Evolutionary conservation across 2,888 invertebrate species (phyloP).

Genomic region (Cantharis nigra): DNA sequence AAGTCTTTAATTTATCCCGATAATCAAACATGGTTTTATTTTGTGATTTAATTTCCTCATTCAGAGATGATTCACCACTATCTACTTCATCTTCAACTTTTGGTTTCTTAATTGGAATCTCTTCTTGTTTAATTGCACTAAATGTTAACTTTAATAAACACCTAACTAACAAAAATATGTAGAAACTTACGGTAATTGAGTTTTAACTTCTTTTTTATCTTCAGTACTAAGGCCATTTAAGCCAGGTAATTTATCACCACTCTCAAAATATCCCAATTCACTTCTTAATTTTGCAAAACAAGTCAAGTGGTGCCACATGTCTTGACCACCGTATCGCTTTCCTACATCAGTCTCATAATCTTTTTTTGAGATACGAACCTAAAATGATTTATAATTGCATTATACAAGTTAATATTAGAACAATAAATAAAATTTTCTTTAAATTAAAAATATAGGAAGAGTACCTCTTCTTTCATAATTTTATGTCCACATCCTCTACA

Average conservation of each 20-base stretch:
- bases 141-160: not conserved
- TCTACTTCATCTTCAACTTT: constrained; percentile 67
- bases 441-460: constrained; percentile 4
- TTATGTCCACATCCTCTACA: constrained; percentile 86
- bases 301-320: constrained; percentile 89
- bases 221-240: constrained; percentile 70
- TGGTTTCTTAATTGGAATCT: constrained; percentile 69
- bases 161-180: not conserved
- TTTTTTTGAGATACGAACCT: constrained; percentile 79
- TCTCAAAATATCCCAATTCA: constrained; percentile 73
- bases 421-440: not conserved
- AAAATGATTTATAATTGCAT: not conserved
- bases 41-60: constrained; percentile 71
- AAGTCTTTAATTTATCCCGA: constrained; percentile 65
- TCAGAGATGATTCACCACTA: constrained; percentile 57
- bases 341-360: constrained; percentile 83
- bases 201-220: constrained; percentile 69
- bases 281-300: constrained; percentile 82
- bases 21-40: constrained; percentile 70
- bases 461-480: constrained; percentile 73
- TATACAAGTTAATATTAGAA: not conserved
- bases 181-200: constrained; percentile 66
- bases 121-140: constrained; percentile 59
- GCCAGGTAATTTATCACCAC: constrained; percentile 78
- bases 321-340: constrained; percentile 79